Evolutionary conservation across 2,113 vertebrate genomes (phyloP).

Genomic region (Aldabrachelys gigantea): DNA sequence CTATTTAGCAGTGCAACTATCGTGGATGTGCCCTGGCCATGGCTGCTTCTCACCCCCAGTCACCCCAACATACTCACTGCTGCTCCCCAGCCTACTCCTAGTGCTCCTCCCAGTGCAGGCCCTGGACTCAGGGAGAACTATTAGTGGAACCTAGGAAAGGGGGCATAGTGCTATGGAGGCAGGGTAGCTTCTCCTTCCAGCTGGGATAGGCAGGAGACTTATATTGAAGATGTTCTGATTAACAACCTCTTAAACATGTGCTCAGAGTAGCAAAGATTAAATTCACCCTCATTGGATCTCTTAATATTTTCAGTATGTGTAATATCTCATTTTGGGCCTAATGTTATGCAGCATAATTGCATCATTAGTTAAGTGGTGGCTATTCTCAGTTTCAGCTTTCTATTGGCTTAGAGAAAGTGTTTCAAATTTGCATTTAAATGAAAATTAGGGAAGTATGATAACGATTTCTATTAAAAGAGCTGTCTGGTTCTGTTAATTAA

Average conservation of each 20-base stretch:
- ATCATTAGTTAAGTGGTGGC: constrained; percentile 60
- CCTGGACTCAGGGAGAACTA: background rate
- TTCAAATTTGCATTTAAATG: constrained; percentile 84
- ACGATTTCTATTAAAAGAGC: constrained; percentile 80
- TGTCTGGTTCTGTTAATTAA: constrained; percentile 79
- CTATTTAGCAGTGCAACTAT: background rate
- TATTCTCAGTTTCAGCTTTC: constrained; percentile 72
- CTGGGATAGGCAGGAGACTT: background rate
- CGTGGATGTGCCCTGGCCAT: background rate
- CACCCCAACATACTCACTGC: background rate
- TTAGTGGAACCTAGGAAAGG: background rate
- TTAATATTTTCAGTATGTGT: constrained; percentile 31
- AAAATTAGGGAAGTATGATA: constrained; percentile 76
- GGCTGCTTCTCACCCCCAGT: background rate
- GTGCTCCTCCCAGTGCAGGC: background rate
- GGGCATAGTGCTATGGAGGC: background rate
- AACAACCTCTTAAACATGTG: background rate
- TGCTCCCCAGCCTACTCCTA: background rate
- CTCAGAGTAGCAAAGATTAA: background rate
- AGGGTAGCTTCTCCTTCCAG: background rate
- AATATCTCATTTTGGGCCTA: constrained; percentile 26
- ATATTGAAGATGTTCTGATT: background rate
- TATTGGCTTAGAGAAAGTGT: constrained; percentile 75
- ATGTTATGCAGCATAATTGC: constrained; percentile 44
- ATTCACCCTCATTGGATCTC: background rate